Evolutionary conservation across 2,797 vertebrate species (phyloP).

Genomic region (Pygocentrus nattereri): DNA sequence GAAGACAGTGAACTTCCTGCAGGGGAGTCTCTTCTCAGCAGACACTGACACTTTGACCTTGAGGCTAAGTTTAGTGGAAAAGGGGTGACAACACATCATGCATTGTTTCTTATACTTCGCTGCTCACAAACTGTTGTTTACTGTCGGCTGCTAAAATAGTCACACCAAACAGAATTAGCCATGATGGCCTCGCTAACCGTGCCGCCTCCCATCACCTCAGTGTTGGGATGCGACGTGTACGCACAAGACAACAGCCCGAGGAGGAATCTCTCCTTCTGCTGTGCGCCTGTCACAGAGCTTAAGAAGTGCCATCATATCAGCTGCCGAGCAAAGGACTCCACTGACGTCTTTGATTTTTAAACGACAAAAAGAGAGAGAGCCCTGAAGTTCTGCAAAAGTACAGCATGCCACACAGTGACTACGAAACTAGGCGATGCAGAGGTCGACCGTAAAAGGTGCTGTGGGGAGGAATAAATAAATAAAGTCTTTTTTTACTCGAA

Average conservation of each 20-base stretch:
- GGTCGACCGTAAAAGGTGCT: slow-evolving; percentile 37
- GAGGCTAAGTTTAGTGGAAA: slow-evolving; percentile 59
- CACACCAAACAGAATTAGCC: slow-evolving; percentile 68
- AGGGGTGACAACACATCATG: slow-evolving; percentile 48
- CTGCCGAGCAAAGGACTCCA: slow-evolving; percentile 56
- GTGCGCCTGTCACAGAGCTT: slow-evolving; percentile 58
- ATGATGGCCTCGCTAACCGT: slow-evolving; percentile 59
- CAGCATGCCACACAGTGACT: slow-evolving; percentile 35
- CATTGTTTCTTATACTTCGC: slow-evolving; percentile 50
- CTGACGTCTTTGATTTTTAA: slow-evolving; percentile 62
- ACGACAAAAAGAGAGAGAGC: slow-evolving; percentile 38
- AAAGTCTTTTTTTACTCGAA: slow-evolving; percentile 7
- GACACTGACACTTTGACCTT: slow-evolving; percentile 60
- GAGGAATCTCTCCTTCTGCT: slow-evolving; percentile 58
- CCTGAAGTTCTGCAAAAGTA: slow-evolving; percentile 58
- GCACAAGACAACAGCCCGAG: slow-evolving; percentile 65
- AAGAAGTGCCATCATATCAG: slow-evolving; percentile 61
- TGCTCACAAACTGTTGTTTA: slow-evolving; percentile 63
- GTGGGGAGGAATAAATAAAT: too few relatives aligned
- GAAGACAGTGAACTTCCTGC: slow-evolving; percentile 29
- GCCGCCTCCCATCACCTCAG: slow-evolving; percentile 56
- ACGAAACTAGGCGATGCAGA: slow-evolving; percentile 47
- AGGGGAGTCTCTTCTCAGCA: slow-evolving; percentile 43
- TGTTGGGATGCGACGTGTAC: slow-evolving; percentile 50
- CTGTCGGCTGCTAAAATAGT: slow-evolving; percentile 60